Evolutionary conservation across 2,113 vertebrate species (phyloP).

Genomic region (Silurus asotus): DNA sequence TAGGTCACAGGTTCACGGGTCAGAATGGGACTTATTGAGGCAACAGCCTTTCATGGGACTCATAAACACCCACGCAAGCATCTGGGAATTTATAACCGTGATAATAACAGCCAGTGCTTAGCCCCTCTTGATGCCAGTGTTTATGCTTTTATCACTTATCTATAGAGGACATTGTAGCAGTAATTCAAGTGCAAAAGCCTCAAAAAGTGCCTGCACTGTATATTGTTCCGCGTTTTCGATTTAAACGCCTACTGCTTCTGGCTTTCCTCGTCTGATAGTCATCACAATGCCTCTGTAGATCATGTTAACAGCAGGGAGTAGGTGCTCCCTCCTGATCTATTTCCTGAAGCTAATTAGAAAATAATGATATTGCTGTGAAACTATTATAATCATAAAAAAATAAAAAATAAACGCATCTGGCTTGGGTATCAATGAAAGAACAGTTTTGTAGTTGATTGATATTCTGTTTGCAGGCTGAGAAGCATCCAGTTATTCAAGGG

Average conservation of each 20-base stretch:
- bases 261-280: slow-evolving; percentile 11
- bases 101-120: background rate
- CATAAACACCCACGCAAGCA: slow-evolving; percentile 53
- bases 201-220: slow-evolving; percentile 11
- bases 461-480: slow-evolving; percentile 32
- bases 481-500: slow-evolving; percentile 37
- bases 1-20: slow-evolving; percentile 70
- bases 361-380: slow-evolving; percentile 48
- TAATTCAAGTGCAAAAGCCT: slow-evolving; percentile 12
- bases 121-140: slow-evolving; percentile 4
- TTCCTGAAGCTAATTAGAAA: slow-evolving; percentile 52
- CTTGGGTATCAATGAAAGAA: slow-evolving; percentile 9
- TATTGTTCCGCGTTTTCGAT: background rate
- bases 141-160: slow-evolving; percentile 18
- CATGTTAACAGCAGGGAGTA: slow-evolving; percentile 45
- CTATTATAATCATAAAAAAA: slow-evolving; percentile 28
- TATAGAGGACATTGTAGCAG: background rate
- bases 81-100: slow-evolving; percentile 14
- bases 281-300: slow-evolving; percentile 45
- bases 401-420: background rate
- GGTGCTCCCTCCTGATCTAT: slow-evolving; percentile 43
- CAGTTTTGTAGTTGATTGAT: slow-evolving; percentile 18
- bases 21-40: slow-evolving; percentile 56
- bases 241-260: slow-evolving; percentile 32
- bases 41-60: slow-evolving; percentile 52